phyloP scores from a whole-genome alignment of 1,140 invertebrate species.

The Metaphire vulgaris region DNA sequence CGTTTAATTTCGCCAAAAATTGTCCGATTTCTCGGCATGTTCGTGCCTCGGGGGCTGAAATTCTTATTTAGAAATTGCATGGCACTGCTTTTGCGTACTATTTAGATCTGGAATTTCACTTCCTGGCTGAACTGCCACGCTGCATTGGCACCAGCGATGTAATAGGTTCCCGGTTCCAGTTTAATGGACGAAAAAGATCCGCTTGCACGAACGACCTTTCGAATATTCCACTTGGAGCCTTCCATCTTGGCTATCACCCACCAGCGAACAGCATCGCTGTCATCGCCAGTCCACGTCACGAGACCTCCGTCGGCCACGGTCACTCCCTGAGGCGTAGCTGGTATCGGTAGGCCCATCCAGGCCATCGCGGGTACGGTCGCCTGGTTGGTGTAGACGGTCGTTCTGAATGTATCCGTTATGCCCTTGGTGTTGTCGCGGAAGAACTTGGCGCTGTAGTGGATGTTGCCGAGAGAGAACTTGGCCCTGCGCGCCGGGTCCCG shows the following conservation, averaged over 20 bases:
- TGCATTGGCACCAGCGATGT: background rate
- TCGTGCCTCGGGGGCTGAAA: too few relatives aligned
- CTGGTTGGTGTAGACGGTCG: constrained; percentile 32
- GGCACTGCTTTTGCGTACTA: too few relatives aligned
- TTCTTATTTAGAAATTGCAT: too few relatives aligned
- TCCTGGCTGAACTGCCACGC: background rate
- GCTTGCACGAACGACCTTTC: constrained; percentile 20
- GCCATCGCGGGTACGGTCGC: constrained; percentile 36
- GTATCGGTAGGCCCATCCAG: constrained; percentile 31
- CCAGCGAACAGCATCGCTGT: constrained; percentile 16
- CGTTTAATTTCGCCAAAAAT: too few relatives aligned
- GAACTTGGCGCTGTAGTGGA: constrained; percentile 42
- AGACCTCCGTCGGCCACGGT: constrained; percentile 3
- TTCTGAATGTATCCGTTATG: constrained; percentile 34
- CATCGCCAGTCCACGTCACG: constrained; percentile 28
- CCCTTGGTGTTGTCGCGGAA: constrained; percentile 38
- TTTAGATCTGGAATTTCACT: background rate
- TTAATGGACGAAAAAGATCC: constrained; percentile 5
- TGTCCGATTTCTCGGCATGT: too few relatives aligned
- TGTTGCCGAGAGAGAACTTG: constrained; percentile 36
- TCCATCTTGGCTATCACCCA: constrained; percentile 30
- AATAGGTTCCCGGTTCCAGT: constrained; percentile 15
- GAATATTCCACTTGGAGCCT: constrained; percentile 31
- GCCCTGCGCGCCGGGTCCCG: constrained; percentile 23
- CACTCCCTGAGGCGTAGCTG: constrained; percentile 20